These are phyloP conservation scores for Conchocele bisecta DNA, from an alignment of 2,888 invertebrate species.

Conservation along the genomic window DNA sequence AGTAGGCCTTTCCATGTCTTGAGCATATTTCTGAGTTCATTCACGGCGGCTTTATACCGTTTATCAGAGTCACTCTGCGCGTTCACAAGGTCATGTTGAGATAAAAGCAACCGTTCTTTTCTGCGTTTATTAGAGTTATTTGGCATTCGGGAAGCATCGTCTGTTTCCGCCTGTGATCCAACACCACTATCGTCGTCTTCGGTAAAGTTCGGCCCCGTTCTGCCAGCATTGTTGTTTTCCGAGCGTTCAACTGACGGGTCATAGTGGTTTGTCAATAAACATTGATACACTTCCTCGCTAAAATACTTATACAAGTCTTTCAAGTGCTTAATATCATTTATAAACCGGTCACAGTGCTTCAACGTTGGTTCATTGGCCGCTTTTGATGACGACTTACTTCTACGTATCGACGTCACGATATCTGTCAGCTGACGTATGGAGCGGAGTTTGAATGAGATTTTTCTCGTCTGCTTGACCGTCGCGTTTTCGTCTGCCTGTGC, in stretches of 20 bases:
- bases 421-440: constrained; percentile 59
- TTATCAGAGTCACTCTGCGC: constrained; percentile 17
- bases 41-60: constrained; percentile 62
- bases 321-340: constrained; percentile 71
- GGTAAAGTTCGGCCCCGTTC: not conserved
- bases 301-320: constrained; percentile 73
- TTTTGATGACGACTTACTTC: constrained; percentile 31
- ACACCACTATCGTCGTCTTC: constrained; percentile 57
- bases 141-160: constrained; percentile 13
- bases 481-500: constrained; percentile 28
- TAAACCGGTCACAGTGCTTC: constrained; percentile 70
- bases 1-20: constrained; percentile 73
- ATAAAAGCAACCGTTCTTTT: constrained; percentile 11
- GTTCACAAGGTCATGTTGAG: not conserved
- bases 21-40: constrained; percentile 66
- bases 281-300: constrained; percentile 72
- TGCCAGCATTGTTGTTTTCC: not conserved
- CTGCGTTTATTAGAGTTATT: not conserved
- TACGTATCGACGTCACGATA: constrained; percentile 42
- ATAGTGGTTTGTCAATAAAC: constrained; percentile 71
- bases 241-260: constrained; percentile 57
- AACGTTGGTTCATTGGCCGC: constrained; percentile 60
- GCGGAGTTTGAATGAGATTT: constrained; percentile 49
- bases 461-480: constrained; percentile 5
- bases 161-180: constrained; percentile 46